These are phyloP conservation scores for Chrysolina americana DNA, from an alignment of 2,888 invertebrate species.

Conservation along the genomic window DNA sequence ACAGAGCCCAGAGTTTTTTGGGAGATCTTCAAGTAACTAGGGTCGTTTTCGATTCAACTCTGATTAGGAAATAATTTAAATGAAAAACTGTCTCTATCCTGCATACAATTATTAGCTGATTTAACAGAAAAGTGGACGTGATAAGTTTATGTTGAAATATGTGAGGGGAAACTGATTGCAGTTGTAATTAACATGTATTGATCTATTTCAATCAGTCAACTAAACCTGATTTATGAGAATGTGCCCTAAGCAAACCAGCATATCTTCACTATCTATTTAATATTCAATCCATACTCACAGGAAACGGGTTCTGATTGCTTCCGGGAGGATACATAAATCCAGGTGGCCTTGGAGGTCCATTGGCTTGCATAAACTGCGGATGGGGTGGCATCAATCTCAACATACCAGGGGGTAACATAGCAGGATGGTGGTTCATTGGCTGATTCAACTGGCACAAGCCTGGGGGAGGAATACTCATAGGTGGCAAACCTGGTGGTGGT, in stretches of 20 bases:
- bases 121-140: no score
- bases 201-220: no score
- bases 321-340: slow-evolving; percentile 55
- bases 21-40: no score
- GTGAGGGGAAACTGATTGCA: no score
- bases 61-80: no score
- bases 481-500: slow-evolving; percentile 69
- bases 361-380: slow-evolving; percentile 53
- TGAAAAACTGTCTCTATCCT: no score
- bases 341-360: slow-evolving; percentile 54
- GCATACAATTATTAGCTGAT: no score
- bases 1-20: no score
- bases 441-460: slow-evolving; percentile 56
- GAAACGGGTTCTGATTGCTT: slow-evolving; percentile 43
- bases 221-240: neutral
- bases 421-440: slow-evolving; percentile 47
- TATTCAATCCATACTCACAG: slow-evolving; percentile 42
- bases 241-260: neutral
- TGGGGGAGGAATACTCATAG: slow-evolving; percentile 67
- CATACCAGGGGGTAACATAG: slow-evolving; percentile 60
- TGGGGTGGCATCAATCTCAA: slow-evolving; percentile 59
- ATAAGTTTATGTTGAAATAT: no score
- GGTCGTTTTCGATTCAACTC: no score
- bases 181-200: no score
- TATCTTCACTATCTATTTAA: neutral